Evolutionary conservation across 1,140 invertebrate genomes (phyloP), one percentile per base, ranked within the genome.

Genomic region (Drosophila elegans): DNA sequence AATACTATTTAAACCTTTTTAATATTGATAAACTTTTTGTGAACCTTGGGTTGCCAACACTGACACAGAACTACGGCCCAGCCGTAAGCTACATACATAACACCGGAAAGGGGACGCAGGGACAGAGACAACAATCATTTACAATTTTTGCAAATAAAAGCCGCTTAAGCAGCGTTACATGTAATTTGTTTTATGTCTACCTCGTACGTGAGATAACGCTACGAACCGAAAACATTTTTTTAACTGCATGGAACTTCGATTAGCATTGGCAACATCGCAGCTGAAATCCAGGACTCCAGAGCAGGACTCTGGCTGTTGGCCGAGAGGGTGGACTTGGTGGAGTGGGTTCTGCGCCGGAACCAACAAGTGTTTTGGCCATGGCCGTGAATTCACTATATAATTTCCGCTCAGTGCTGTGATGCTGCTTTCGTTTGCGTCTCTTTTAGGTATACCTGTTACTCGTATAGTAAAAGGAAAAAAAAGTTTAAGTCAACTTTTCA

Each of bases 131-230:
- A 86, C 78, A 74, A 79, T 66, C 71, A 88, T 86, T 88, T 86
- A 79, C 83, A 88, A 88, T 86, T 86, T 86, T 79, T 88, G 63
- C 72, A 79, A 79, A 86, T 86, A 86, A 88, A 68, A 88, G 78
- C 79, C 78, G 82, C 82, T 85, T 85, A 88, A 86, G 64, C 78
- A 80, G 62, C 81, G 48, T 46, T 44, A 71, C 75, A 81, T 88
- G 82, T 86, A 86, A 86, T 86, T 86, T 86, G 82, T 86, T 86
- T 86, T 86, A 88, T 86, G 82, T 86, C 82, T 86, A 83, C 79
- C 78, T 77, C 74, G 81, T 88, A 86, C 83, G 83, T 86, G 83
- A 88, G 83, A 86, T 86, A 86, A 88, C 79, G 83, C 83, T 75
- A 69, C 54, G 78, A 82, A 67, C 53, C 56, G 61, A 80, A 64